Percentiles rank a stretch among this genome's conserved stretches.
These are phyloP conservation scores for Amphimallon solstitiale DNA, from an alignment of 2,888 invertebrate species.

Conservation along the genomic window DNA sequence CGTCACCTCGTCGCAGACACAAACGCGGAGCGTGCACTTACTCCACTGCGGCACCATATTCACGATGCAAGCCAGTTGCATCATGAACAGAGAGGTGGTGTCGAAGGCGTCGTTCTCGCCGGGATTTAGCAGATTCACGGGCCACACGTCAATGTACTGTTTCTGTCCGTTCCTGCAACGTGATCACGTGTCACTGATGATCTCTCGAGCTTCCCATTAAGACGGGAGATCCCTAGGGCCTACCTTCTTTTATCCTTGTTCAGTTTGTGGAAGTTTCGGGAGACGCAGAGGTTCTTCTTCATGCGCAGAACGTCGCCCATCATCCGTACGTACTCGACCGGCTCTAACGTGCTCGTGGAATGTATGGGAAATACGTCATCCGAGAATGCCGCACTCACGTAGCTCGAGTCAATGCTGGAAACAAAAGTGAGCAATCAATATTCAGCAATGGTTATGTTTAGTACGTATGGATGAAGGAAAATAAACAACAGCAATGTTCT, in stretches of 20 bases:
- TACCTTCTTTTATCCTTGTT: constrained; percentile 81
- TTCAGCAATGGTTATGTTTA: no score
- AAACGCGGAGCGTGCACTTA: constrained; percentile 84
- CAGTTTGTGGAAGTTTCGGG: constrained; percentile 87
- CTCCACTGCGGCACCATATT: constrained; percentile 93
- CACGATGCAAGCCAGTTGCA: constrained; percentile 95
- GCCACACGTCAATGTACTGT: constrained; percentile 96
- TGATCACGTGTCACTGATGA: no score
- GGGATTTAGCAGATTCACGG: constrained; percentile 88
- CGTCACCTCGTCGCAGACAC: constrained; percentile 74
- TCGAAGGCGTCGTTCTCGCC: constrained; percentile 84
- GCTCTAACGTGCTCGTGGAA: constrained; percentile 47
- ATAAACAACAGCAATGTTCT: no score
- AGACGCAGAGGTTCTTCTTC: constrained; percentile 94
- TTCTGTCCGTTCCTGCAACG: constrained; percentile 68
- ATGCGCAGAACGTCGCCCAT: constrained; percentile 89
- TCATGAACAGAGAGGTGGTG: constrained; percentile 91
- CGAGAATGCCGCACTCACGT: constrained; percentile 69
- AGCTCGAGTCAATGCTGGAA: constrained; percentile 70
- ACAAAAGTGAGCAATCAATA: no score
- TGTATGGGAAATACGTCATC: constrained; percentile 69
- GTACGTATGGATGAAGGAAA: no score
- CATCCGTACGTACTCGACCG: constrained; percentile 81
- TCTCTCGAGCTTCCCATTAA: no score
- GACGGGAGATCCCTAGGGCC: constrained; percentile 50